Conservation (phyloP, 2,888 invertebrate species). For the Chaetogeoica ovagalla region DNA sequence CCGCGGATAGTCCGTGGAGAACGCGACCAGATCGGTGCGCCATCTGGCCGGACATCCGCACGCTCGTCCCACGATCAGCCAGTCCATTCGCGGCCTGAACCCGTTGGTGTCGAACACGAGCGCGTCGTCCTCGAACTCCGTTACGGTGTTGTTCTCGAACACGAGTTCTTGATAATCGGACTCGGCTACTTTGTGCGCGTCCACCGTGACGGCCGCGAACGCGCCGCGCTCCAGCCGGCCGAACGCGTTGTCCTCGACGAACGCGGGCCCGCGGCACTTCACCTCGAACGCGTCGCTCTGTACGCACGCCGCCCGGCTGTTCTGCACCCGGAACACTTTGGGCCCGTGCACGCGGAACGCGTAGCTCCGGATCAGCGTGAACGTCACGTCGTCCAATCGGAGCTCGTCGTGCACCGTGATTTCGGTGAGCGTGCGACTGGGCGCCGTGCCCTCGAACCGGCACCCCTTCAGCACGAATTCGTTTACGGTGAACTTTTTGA, state of each 20-base stretch:
- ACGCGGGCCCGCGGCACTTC: conserved; percentile 64
- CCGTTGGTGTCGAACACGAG: conserved; percentile 65
- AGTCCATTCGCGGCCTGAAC: conserved; percentile 65
- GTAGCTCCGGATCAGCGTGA: conserved; percentile 69
- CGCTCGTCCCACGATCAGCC: conserved; percentile 65
- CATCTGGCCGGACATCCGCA: conserved; percentile 64
- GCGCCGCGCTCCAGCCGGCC: conserved; percentile 66
- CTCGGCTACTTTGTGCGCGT: conserved; percentile 59
- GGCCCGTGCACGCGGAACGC: conserved; percentile 71
- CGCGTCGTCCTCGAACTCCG: conserved; percentile 64
- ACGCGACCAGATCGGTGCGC: conserved; percentile 55
- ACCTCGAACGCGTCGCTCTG: conserved; percentile 71
- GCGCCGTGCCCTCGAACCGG: conserved; percentile 62
- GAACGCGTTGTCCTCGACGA: conserved; percentile 70
- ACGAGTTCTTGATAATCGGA: conserved; percentile 62
- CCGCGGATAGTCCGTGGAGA: conserved; percentile 52
- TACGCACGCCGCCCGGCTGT: conserved; percentile 65
- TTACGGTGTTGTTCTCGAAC: conserved; percentile 70
- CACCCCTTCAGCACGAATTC: conserved; percentile 70
- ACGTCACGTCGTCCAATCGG: conserved; percentile 68
- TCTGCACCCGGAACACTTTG: conserved; percentile 67
- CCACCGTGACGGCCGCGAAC: conserved; percentile 64
- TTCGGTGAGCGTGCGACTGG: conserved; percentile 63
- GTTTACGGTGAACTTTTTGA: conserved; percentile 76
- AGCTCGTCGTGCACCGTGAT: conserved; percentile 71